A percentile compares a stretch with the other conserved stretches of the same genome.
phyloP scores from a whole-genome alignment of 2,797 vertebrate species.

The Enteromius unitaeniatus region DNA sequence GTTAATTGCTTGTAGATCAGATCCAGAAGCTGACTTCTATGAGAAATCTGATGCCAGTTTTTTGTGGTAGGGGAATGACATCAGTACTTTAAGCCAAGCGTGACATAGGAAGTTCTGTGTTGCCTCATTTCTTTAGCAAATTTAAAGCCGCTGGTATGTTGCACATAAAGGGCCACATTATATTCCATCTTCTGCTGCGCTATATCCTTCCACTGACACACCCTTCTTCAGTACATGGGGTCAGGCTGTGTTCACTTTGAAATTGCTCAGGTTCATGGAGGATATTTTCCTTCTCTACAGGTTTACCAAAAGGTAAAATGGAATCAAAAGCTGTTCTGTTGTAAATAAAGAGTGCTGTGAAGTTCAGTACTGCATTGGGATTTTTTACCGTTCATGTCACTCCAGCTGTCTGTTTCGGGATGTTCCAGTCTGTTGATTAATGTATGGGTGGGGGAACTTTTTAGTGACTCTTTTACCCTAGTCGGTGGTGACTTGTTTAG shows the following conservation, averaged over 20 bases:
- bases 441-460: not conserved
- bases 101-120: conserved; percentile 49
- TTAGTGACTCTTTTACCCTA: not conserved
- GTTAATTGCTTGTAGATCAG: conserved; percentile 19
- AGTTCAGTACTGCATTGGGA: not conserved
- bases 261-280: conserved; percentile 55
- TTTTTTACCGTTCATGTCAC: not conserved
- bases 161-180: conserved; percentile 66
- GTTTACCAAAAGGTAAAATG: conserved; percentile 28
- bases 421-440: not conserved
- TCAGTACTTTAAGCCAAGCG: conserved; percentile 49
- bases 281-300: conserved; percentile 10
- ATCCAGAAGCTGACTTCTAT: conserved; percentile 12
- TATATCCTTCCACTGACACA: conserved; percentile 60
- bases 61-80: conserved; percentile 39
- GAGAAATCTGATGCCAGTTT: not conserved
- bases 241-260: conserved; percentile 65
- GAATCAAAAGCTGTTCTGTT: conserved; percentile 29
- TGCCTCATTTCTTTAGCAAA: conserved; percentile 54
- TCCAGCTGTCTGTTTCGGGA: not conserved
- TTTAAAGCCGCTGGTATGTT: conserved; percentile 53
- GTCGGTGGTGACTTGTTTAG: not conserved
- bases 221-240: conserved; percentile 61
- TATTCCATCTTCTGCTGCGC: conserved; percentile 55
- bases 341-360: not conserved